Percentiles rank a stretch among this genome's conserved stretches.
Evolutionary conservation across 53 echinoderm and acorn worm genomes (phyloP).

Genomic region (Zoroaster sp.): DNA sequence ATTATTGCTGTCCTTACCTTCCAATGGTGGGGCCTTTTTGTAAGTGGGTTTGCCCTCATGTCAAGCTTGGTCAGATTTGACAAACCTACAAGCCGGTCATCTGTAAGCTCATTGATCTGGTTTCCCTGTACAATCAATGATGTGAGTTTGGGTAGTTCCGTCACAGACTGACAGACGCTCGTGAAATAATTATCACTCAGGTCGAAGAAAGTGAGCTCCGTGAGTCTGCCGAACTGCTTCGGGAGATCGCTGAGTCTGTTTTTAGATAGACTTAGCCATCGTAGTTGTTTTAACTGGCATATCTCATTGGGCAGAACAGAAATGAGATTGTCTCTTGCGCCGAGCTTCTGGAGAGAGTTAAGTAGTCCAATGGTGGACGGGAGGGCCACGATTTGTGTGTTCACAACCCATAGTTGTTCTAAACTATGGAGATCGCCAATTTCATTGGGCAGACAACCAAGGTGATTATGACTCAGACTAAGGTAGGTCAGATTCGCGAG

Average conservation of each 20-base stretch:
- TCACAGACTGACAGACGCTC: slow-evolving; percentile 49
- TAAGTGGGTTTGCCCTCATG: slow-evolving; percentile 84
- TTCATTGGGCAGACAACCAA: slow-evolving; percentile 83
- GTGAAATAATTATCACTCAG: slow-evolving; percentile 79
- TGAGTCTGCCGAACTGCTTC: slow-evolving; percentile 58
- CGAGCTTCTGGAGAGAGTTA: slow-evolving; percentile 69
- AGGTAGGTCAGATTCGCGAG: slow-evolving; percentile 81
- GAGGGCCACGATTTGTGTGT: slow-evolving; percentile 64
- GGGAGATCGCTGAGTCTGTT: slow-evolving; percentile 75
- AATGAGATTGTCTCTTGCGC: slow-evolving; percentile 82
- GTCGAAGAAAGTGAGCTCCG: slow-evolving; percentile 76
- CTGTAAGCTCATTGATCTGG: slow-evolving; percentile 68
- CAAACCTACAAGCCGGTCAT: slow-evolving; percentile 83
- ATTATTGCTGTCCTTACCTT: slow-evolving; percentile 87
- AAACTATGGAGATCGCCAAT: slow-evolving; percentile 88
- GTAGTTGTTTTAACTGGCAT: slow-evolving; percentile 63
- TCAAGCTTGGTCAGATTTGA: slow-evolving; percentile 86
- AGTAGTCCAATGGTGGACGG: slow-evolving; percentile 84
- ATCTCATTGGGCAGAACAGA: slow-evolving; percentile 72
- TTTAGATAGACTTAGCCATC: slow-evolving; percentile 76
- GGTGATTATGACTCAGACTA: slow-evolving; percentile 88
- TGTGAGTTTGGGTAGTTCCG: slow-evolving; percentile 68
- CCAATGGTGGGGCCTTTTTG: slow-evolving; percentile 89
- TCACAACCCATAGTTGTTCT: slow-evolving; percentile 86
- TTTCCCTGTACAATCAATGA: slow-evolving; percentile 76